Evolutionary conservation across 2,797 vertebrate genomes (phyloP).

Genomic region (Xyrichtys novacula): DNA sequence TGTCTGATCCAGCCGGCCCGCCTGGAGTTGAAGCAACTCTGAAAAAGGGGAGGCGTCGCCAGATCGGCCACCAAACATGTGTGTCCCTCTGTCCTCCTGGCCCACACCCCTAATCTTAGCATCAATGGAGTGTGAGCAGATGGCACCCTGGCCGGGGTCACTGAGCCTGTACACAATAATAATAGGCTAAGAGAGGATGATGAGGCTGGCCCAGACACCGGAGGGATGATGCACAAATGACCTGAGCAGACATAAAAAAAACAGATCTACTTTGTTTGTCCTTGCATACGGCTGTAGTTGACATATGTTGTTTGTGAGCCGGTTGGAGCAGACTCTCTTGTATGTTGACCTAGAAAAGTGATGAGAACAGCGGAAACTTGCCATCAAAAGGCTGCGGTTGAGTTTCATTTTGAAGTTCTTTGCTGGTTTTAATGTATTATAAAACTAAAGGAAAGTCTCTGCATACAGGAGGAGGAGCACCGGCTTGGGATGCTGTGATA

Average conservation of each 20-base stretch:
- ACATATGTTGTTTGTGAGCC: slow-evolving; percentile 76
- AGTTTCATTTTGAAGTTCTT: slow-evolving; percentile 16
- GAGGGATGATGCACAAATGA: slow-evolving; percentile 53
- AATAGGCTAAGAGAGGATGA: slow-evolving; percentile 65
- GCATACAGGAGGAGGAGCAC: slow-evolving; percentile 1
- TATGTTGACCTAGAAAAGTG: slow-evolving; percentile 73
- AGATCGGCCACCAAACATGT: slow-evolving; percentile 38
- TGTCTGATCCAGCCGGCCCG: slow-evolving; percentile 26
- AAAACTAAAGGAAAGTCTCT: slow-evolving; percentile 21
- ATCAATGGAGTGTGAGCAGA: slow-evolving; percentile 67
- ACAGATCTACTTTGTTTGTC: slow-evolving; percentile 67
- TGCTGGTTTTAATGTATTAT: slow-evolving; percentile 35
- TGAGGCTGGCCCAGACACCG: slow-evolving; percentile 62
- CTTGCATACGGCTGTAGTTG: slow-evolving; percentile 59
- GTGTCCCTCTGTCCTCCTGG: slow-evolving; percentile 53
- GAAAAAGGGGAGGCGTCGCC: slow-evolving; percentile 13
- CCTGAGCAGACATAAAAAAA: slow-evolving; percentile 52
- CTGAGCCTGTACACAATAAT: slow-evolving; percentile 42
- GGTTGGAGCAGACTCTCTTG: slow-evolving; percentile 50
- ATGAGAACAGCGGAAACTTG: slow-evolving; percentile 51
- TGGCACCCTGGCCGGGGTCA: slow-evolving; percentile 60
- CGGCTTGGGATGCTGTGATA: not conserved
- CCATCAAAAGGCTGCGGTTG: slow-evolving; percentile 34
- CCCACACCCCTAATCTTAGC: slow-evolving; percentile 67
- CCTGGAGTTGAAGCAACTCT: slow-evolving; percentile 21